Percentiles rank a stretch among this genome's conserved stretches.
These are phyloP conservation scores for Sebastes elongatus DNA, from an alignment of 2,797 vertebrate species.

Conservation along the genomic window DNA sequence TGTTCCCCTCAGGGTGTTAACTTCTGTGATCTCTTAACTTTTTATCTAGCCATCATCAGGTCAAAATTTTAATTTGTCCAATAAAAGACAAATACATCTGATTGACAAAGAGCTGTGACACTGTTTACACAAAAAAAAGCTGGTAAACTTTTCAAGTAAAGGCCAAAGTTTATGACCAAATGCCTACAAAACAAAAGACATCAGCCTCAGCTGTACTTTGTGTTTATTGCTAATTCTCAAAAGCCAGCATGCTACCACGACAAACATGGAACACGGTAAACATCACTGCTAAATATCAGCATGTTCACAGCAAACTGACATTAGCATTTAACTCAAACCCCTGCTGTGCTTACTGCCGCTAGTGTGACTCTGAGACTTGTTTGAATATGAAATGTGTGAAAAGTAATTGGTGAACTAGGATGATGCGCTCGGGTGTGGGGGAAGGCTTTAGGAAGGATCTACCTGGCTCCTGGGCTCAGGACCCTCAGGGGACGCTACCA, in stretches of 20 bases:
- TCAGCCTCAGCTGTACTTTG: no score
- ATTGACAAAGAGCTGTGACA: no score
- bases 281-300: not conserved
- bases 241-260: not conserved
- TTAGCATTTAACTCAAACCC: not conserved
- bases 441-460: constrained; percentile 18
- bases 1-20: not conserved
- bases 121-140: no score
- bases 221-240: not conserved
- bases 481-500: constrained; percentile 5
- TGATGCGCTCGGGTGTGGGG: not conserved
- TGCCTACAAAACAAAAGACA: not conserved
- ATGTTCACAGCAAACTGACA: not conserved
- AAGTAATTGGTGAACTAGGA: not conserved
- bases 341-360: not conserved
- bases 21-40: not conserved
- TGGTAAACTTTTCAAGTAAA: no score
- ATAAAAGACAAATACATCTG: not conserved
- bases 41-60: not conserved
- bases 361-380: not conserved
- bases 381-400: not conserved
- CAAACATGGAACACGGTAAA: not conserved
- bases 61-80: not conserved
- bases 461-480: not conserved
- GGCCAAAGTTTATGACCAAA: not conserved